Base-by-base conservation (phyloP, 2,113 vertebrate genomes). In the Condylura cristata region DNA sequence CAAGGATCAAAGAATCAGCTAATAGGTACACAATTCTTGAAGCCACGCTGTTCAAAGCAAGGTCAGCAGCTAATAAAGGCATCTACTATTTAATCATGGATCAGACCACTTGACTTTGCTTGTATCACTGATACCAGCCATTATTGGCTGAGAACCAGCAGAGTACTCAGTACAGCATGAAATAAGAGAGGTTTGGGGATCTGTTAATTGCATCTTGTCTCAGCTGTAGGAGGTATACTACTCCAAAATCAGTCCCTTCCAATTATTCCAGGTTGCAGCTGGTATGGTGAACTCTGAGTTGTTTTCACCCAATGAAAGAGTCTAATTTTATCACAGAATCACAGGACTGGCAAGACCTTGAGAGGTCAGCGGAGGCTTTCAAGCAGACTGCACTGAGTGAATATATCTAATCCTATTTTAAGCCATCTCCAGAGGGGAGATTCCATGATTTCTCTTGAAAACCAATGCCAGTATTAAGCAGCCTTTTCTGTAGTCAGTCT, bases 251-350 rank as follows among this genome's bases (percentile, higher is more conserved):
- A 96, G 93, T 87, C 84, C 89, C 84, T 95, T 96, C 96, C 96
- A 96, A 96, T 96, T 96, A 96, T 96, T 96, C 89, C 94, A 97
- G 96, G 96, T 97, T 96, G 91, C 97, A 97, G 97, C 96, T 97
- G 96, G 89, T 93, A 87, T 79, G 58, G 93, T 96, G 95, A 96
- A 96, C 90, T 72, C 95, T 85, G 94, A 48, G 93, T 93, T 97
- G 95, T 94, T 97, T 96, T 96, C 12, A 26, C 85, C 96, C 97
- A 96, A 95, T 96, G 94, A 96, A 96, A 95, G 86, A 94, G 44
- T 94, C 96, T 97, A 97, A 97, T 96, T 97, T 97, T 97, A 96
- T 97, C 96, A 82, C 80, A 94, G 95, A 97, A 96, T 97, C 96
- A 96, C 63, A 95, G 93, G 94, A 94, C 94, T 95, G 91, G 80